A percentile compares a stretch with the other conserved stretches of the same genome.
These are phyloP conservation scores for Pithys albifrons DNA, from an alignment of 2,113 vertebrate genomes.

Conservation along the genomic window DNA sequence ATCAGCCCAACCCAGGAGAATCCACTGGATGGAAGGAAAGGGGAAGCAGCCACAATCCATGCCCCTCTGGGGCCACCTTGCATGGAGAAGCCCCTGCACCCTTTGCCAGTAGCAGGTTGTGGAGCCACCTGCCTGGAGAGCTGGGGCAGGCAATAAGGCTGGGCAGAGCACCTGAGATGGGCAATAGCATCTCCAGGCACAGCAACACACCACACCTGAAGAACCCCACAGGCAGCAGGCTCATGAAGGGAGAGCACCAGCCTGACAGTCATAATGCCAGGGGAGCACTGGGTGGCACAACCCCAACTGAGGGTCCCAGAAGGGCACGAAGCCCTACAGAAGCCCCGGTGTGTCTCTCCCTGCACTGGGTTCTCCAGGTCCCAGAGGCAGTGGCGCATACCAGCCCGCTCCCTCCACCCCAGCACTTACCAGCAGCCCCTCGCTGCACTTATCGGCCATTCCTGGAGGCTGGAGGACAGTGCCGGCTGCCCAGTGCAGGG, in stretches of 20 bases:
- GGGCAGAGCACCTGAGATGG: not conserved
- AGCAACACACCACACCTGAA: accelerated
- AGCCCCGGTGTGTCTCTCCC: accelerated
- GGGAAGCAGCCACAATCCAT: not conserved
- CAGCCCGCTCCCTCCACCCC: not conserved
- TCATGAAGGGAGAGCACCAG: not conserved
- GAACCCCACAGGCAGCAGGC: not conserved
- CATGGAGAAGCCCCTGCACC: accelerated
- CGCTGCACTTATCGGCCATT: slow-evolving; percentile 73
- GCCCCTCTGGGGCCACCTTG: not conserved
- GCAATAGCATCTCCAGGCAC: not conserved
- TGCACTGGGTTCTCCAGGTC: accelerated
- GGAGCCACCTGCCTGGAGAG: not conserved
- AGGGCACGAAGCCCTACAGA: not conserved
- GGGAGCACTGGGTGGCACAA: not conserved
- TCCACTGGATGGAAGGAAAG: not conserved
- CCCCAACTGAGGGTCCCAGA: accelerated
- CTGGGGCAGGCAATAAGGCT: slow-evolving; percentile 38
- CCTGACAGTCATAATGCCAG: not conserved
- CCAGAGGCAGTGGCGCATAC: accelerated
- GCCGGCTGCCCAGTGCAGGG: not conserved
- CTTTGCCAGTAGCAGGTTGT: not conserved
- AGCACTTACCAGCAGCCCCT: slow-evolving; percentile 71
- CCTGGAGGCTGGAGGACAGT: slow-evolving; percentile 30
- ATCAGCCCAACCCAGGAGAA: not conserved